Conservation (phyloP, 2,888 invertebrate species). For the Ormyrus thymus region DNA sequence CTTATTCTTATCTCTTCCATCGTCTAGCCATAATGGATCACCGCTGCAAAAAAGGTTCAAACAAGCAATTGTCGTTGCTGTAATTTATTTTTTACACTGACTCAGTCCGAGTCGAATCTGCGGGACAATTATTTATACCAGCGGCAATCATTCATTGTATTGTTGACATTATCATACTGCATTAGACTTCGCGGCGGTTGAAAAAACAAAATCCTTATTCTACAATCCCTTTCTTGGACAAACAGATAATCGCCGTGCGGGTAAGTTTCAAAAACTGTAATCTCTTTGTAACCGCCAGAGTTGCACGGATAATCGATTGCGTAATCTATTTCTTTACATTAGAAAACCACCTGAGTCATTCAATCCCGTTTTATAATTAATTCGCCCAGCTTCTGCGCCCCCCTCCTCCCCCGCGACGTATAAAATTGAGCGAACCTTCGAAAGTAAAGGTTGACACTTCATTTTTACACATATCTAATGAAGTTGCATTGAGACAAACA, state of each 20-base stretch:
- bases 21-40: too few relatives aligned
- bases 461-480: slow-evolving; percentile 13
- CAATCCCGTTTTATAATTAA: slow-evolving; percentile 40
- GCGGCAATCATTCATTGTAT: background rate
- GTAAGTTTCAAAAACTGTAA: slow-evolving; percentile 22
- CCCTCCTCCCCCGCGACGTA: too few relatives aligned
- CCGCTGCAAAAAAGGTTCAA: too few relatives aligned
- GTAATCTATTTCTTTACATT: slow-evolving; percentile 34
- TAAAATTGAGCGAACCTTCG: slow-evolving; percentile 25
- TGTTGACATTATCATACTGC: background rate
- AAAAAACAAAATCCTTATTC: background rate
- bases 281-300: slow-evolving; percentile 18
- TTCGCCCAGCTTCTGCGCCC: background rate
- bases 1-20: too few relatives aligned
- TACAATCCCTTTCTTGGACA: slow-evolving; percentile 7
- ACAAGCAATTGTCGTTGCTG: too few relatives aligned
- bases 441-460: slow-evolving; percentile 28
- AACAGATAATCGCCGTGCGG: slow-evolving; percentile 20
- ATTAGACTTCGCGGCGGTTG: background rate
- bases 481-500: background rate
- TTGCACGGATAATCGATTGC: slow-evolving; percentile 33
- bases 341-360: slow-evolving; percentile 34
- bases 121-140: background rate
- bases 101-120: background rate
- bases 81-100: too few relatives aligned